Evolutionary conservation across 2,797 vertebrate genomes (phyloP), one percentile per base, ranked within the genome.

Genomic region (Oreortyx pictus): DNA sequence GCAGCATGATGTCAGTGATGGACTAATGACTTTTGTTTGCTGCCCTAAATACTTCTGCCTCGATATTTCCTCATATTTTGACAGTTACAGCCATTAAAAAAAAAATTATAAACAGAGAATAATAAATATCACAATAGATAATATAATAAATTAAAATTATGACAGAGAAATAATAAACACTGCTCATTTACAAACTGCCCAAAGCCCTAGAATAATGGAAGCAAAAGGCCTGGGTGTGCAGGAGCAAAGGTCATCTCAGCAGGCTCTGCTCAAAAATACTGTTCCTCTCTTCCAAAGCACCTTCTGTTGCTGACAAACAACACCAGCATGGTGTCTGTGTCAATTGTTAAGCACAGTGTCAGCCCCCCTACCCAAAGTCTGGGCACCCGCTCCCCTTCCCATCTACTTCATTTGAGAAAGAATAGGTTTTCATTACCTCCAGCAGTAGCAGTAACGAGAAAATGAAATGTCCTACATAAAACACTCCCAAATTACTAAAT

Each of bases 371-470:
- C 27, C 27, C 15, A 52, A 52, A 52, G 50, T 27, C 50, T 29
- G 27, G 50, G 50, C 27, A 52, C 16, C 50, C 50, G 50, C 27
- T 52, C 27, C 44, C 66, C 87, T 96, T 77, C 43, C 89, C 59
- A 23, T 62, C 41, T 43, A 64, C 33, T 88, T 92, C 44, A 57
- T 57, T 52, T 39, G 24, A 33, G 33, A 75, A 86, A 81, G 62
- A 43, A 79, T 49, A 77, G 49, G 54, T 94, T 96, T 94, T 94
- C 88, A 92, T 95, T 75, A 94, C 86, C 94, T 92, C 70, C 64
- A 84, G 71, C 75, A 93, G 80, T 87, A 95, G 92, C 92, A 95
- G 92, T 67, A 95, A 91, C 70, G 52, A 49, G 86, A 90, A 96
- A 92, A 94, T 25, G 61, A 93, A 93, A 80, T 10, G 37, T 85